Evolutionary conservation across 2,888 invertebrate species (phyloP), one percentile per base, ranked within the genome.

Genomic region (Phania funesta): DNA sequence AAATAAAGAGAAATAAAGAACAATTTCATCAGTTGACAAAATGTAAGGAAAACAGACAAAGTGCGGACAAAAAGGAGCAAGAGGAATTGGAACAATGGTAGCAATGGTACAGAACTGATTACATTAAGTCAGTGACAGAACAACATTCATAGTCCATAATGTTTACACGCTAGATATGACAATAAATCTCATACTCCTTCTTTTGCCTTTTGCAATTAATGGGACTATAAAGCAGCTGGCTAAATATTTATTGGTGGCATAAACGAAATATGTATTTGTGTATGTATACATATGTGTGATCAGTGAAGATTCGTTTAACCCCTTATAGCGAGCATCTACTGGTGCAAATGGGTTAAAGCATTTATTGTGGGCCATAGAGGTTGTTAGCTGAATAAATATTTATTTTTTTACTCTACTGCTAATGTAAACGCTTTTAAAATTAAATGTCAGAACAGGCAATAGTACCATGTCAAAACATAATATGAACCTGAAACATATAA

Each of bases 61-160:
- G 5, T 52, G 16, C 18, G 52, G 4, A 18, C 0, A 7, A 44
- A 18, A 13, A 26, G 18, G 3, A 24, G 16, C 2, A 11, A 44
- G 18, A 32, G 2, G 32, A 46, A 73, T 41, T 50, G 32, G 9
- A 58, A 38, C 41, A 60, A 58, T 78, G 64, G 50, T 35, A n/a
- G 22, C 50, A 58, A n/a, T n/a, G n/a, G n/a, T 26, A 35, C 46
- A 29, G 16, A 24, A 32, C 16, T 62, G 44, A 52, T 76, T 68
- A 8, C 35, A 62, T 60, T 26, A 80, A 64, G 71, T 71, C 76
- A 60, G 54, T 60, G 65, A 60, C 60, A 77, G 71, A 38, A 77
- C 65, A 73, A 54, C 48, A 22, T 20, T 64, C 13, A 38, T 75
- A 68, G 68, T 62, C 54, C 54, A 29, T 56, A 29, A 54, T 77